These are phyloP conservation scores for Phenacoccus solenopsis DNA, from an alignment of 1,140 invertebrate genomes.

Conservation along the genomic window DNA sequence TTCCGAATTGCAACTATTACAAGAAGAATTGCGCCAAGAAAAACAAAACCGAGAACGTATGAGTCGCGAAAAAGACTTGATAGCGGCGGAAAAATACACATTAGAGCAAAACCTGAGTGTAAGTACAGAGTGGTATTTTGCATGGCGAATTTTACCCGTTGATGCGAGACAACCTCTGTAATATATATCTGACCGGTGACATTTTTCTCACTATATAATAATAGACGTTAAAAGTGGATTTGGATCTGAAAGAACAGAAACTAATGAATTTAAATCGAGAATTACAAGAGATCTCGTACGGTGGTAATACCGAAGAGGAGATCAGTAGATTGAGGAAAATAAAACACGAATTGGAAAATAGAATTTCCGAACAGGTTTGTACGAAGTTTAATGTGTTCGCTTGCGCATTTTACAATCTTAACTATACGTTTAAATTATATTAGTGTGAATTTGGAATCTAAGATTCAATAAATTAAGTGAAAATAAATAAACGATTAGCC, in stretches of 20 bases:
- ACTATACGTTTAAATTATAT: no score
- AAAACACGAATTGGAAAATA: constrained; percentile 76
- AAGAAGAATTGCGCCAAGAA: constrained; percentile 73
- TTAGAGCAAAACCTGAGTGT: constrained; percentile 75
- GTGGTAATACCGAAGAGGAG: constrained; percentile 75
- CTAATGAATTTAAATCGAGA: constrained; percentile 61
- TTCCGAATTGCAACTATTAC: constrained; percentile 65
- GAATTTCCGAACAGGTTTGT: constrained; percentile 61
- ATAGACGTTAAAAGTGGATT: constrained; percentile 69
- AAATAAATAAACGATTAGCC: no score
- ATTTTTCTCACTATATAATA: background rate
- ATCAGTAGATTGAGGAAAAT: constrained; percentile 62
- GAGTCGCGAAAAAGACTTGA: constrained; percentile 68
- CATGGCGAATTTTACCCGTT: background rate
- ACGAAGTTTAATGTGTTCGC: no score
- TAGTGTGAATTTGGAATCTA: no score
- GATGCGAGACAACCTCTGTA: background rate
- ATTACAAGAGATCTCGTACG: constrained; percentile 67
- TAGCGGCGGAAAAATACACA: constrained; percentile 69
- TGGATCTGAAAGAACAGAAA: constrained; percentile 77
- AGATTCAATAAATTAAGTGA: no score
- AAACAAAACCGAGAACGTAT: constrained; percentile 59
- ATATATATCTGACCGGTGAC: background rate
- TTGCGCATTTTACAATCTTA: no score
- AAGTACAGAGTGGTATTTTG: constrained; percentile 32